These are phyloP conservation scores for Crambe crambe DNA, from an alignment of 37 sponge, comb jelly and placozoan genomes.

Conservation along the genomic window DNA sequence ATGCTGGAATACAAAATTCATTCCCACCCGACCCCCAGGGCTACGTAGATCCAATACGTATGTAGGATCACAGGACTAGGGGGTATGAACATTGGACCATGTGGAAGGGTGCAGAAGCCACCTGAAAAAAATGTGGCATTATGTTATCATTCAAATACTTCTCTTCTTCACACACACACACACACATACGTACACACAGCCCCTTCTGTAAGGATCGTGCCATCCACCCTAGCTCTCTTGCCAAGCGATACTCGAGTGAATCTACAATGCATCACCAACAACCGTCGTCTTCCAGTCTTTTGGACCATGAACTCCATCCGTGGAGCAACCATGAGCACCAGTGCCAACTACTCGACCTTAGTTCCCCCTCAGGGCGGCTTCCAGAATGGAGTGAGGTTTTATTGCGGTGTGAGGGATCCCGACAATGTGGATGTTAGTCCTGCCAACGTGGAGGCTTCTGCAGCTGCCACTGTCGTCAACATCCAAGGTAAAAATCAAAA, in stretches of 20 bases:
- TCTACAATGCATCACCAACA: neutral
- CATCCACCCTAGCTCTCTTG: neutral
- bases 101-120: no score
- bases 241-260: neutral
- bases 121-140: no score
- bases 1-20: no score
- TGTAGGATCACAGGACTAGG: no score
- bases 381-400: neutral
- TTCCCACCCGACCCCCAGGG: no score
- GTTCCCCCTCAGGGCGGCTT: neutral
- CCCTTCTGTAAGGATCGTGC: neutral
- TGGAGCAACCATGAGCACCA: neutral
- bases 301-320: neutral
- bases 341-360: neutral
- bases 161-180: no score
- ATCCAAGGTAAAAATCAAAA: neutral
- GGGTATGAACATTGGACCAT: no score
- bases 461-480: neutral
- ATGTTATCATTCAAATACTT: no score
- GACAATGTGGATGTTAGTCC: neutral
- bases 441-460: neutral
- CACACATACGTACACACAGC: no score
- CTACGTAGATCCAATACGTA: no score
- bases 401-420: neutral
- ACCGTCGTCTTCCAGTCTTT: neutral